A percentile compares a stretch with the other conserved stretches of the same genome.
These are phyloP conservation scores for Rhizoglyphus robini DNA, from an alignment of 1,140 invertebrate species.

Conservation along the genomic window DNA sequence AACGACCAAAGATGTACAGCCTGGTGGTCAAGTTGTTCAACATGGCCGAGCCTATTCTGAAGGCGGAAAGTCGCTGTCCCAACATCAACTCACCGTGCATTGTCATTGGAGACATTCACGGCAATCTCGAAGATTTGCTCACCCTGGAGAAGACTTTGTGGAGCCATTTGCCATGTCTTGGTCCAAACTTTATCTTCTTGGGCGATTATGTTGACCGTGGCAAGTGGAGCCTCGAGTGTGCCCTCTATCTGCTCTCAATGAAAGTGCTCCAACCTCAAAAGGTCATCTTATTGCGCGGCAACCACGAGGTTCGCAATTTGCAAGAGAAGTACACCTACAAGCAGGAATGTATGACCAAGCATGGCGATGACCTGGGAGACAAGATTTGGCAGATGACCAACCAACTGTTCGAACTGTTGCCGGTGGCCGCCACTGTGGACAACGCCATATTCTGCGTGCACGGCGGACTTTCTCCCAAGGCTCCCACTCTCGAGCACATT, in stretches of 20 bases:
- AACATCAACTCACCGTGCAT: constrained; percentile 9
- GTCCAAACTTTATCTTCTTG: constrained; percentile 46
- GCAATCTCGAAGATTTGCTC: constrained; percentile 44
- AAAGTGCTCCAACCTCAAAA: constrained; percentile 46
- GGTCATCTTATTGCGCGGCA: constrained; percentile 46
- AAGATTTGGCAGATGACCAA: constrained; percentile 55
- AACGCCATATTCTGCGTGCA: constrained; percentile 57
- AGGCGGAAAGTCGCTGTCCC: neutral
- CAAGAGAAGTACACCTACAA: constrained; percentile 57
- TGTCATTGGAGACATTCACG: constrained; percentile 40
- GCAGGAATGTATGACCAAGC: constrained; percentile 49
- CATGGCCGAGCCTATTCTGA: neutral
- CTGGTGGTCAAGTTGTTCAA: neutral
- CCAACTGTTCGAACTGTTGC: constrained; percentile 53
- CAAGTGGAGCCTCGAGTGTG: constrained; percentile 41
- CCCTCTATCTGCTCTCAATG: constrained; percentile 44
- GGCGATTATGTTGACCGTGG: constrained; percentile 54
- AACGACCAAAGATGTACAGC: neutral
- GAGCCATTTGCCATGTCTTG: constrained; percentile 44
- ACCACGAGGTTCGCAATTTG: constrained; percentile 49
- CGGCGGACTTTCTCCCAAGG: constrained; percentile 55
- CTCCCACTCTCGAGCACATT: constrained; percentile 38
- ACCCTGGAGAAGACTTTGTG: constrained; percentile 47
- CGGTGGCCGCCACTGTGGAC: constrained; percentile 53
- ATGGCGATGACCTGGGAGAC: constrained; percentile 45